Evolutionary conservation across 1,140 invertebrate species (phyloP).

Genomic region (Papilio machaon): DNA sequence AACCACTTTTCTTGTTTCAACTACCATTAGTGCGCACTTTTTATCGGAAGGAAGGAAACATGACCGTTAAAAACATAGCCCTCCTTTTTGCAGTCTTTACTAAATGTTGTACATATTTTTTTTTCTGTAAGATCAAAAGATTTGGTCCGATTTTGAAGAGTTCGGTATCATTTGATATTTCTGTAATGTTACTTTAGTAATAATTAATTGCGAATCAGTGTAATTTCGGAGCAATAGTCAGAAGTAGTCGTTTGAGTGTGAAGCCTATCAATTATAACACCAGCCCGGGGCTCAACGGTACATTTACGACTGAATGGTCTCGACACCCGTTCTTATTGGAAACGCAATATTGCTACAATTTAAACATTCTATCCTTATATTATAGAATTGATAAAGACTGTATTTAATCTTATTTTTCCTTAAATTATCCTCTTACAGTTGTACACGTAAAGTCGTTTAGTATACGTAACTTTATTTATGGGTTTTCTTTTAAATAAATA

Average conservation of each 20-base stretch:
- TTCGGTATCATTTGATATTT: neutral
- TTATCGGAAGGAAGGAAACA: neutral
- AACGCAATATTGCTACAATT: slow-evolving; percentile 23
- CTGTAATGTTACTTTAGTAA: neutral
- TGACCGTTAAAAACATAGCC: neutral
- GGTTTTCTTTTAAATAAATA: no score
- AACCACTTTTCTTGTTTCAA: neutral
- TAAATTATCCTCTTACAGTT: neutral
- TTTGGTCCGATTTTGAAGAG: neutral
- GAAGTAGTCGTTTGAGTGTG: slow-evolving; percentile 45
- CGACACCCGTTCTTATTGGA: slow-evolving; percentile 28
- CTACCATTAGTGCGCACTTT: neutral
- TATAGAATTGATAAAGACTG: neutral
- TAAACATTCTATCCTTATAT: neutral
- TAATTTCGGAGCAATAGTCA: slow-evolving; percentile 41
- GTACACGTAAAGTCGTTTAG: neutral
- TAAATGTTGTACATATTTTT: neutral
- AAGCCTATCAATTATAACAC: slow-evolving; percentile 50
- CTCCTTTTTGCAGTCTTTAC: neutral
- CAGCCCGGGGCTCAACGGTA: slow-evolving; percentile 33
- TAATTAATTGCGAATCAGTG: no score
- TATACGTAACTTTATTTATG: no score
- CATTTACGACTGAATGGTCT: slow-evolving; percentile 37
- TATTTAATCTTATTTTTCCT: neutral
- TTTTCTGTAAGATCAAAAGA: neutral